Conservation (phyloP, 2,888 invertebrate genomes). For the Eurytoma adleriae region DNA sequence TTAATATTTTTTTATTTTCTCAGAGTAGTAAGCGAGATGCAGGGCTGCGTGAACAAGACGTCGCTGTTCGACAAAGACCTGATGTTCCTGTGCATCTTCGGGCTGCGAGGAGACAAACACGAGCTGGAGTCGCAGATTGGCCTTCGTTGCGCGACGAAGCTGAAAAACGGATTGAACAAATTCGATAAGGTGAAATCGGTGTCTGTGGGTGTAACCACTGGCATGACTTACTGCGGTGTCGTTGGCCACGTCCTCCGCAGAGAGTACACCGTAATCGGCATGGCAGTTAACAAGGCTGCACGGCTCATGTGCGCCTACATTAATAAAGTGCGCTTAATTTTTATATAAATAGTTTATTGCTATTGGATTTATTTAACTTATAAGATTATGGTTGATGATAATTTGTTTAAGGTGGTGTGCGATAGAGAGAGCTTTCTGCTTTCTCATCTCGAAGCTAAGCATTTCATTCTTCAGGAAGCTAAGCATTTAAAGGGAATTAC, state of each 20-base stretch:
- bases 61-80: slow-evolving; percentile 85
- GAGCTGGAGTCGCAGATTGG: slow-evolving; percentile 83
- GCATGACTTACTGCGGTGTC: slow-evolving; percentile 85
- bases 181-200: slow-evolving; percentile 77
- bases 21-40: slow-evolving; percentile 77
- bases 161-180: slow-evolving; percentile 77
- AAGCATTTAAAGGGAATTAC: slow-evolving; percentile 81
- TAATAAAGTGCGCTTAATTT: slow-evolving; percentile 75
- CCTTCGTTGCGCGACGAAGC: slow-evolving; percentile 80
- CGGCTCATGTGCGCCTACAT: slow-evolving; percentile 81
- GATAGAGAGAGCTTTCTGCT: slow-evolving; percentile 82
- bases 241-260: slow-evolving; percentile 84
- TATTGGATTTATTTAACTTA: no score
- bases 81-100: slow-evolving; percentile 85
- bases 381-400: not conserved
- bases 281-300: slow-evolving; percentile 85
- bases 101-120: slow-evolving; percentile 84
- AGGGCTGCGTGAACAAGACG: slow-evolving; percentile 83
- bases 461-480: slow-evolving; percentile 79
- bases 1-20: slow-evolving; percentile 41
- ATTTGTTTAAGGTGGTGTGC: slow-evolving; percentile 74
- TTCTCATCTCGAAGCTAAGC: slow-evolving; percentile 80
- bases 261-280: slow-evolving; percentile 86
- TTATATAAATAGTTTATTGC: no score
- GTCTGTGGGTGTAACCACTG: slow-evolving; percentile 84